Conservation (phyloP, 1,140 invertebrate species). For the Aphelinus certus region DNA sequence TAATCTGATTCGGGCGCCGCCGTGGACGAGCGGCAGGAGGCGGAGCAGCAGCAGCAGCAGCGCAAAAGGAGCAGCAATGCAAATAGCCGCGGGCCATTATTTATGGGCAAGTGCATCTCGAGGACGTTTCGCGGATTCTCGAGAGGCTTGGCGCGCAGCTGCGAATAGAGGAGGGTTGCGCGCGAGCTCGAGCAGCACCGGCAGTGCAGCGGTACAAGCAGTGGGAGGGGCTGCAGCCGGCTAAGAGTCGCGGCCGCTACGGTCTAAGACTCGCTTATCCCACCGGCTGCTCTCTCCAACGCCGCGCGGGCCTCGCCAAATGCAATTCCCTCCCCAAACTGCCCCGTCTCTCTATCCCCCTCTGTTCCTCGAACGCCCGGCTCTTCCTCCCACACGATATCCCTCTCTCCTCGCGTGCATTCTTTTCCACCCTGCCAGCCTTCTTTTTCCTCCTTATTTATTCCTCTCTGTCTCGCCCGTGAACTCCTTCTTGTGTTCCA, state of each 20-base stretch:
- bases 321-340: conserved; percentile 10
- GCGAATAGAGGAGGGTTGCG: too few relatives aligned
- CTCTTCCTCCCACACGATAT: too few relatives aligned
- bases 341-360: not conserved
- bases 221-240: conserved; percentile 7
- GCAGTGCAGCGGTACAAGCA: not conserved
- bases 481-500: too few relatives aligned
- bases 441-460: too few relatives aligned
- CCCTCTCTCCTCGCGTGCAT: too few relatives aligned
- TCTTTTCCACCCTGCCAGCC: too few relatives aligned
- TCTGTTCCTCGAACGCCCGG: not conserved
- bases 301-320: not conserved
- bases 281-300: too few relatives aligned
- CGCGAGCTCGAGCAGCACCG: too few relatives aligned
- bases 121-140: conserved; percentile 33
- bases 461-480: too few relatives aligned
- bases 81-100: conserved; percentile 42
- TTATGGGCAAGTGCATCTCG: conserved; percentile 35
- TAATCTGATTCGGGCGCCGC: conserved; percentile 17
- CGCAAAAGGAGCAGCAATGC: conserved; percentile 12
- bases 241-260: conserved; percentile 18
- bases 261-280: conserved; percentile 28
- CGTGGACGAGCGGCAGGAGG: too few relatives aligned
- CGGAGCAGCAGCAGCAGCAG: not conserved
- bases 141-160: conserved; percentile 4